Percentiles rank a stretch among this genome's conserved stretches.
These are phyloP conservation scores for Dynastes grantii DNA, from an alignment of 2,888 invertebrate species.

Conservation along the genomic window DNA sequence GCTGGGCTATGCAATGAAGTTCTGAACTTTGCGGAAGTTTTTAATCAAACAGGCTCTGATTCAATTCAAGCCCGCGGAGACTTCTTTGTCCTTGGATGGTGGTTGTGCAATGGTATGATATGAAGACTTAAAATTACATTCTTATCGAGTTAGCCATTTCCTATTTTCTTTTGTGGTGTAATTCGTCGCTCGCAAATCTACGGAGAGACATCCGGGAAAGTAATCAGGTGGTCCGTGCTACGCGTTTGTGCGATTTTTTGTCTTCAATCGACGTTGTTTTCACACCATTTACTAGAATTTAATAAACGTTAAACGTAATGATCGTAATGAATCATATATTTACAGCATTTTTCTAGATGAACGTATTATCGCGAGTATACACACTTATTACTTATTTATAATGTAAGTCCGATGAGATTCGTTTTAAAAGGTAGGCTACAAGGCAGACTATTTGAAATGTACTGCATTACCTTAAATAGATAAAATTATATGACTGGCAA, in stretches of 20 bases:
- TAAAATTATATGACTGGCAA: no score
- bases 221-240: conserved; percentile 20
- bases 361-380: neutral
- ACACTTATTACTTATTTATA: no score
- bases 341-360: neutral
- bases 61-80: conserved; percentile 66
- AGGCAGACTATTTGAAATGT: no score
- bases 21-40: conserved; percentile 65
- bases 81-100: conserved; percentile 64
- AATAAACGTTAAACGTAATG: neutral
- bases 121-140: conserved; percentile 66
- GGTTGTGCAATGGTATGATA: conserved; percentile 64
- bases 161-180: conserved; percentile 52
- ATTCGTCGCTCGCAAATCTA: conserved; percentile 42
- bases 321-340: neutral
- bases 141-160: conserved; percentile 66
- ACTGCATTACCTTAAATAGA: no score
- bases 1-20: conserved; percentile 64
- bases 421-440: no score
- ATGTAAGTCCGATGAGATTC: no score
- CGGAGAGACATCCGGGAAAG: conserved; percentile 33
- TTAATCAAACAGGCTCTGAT: conserved; percentile 68
- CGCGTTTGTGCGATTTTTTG: conserved; percentile 1
- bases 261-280: conserved; percentile 8
- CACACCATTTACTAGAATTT: conserved; percentile 11